phyloP scores from a whole-genome alignment of 2,888 invertebrate genomes.

The Rhorus exstirpatorius region DNA sequence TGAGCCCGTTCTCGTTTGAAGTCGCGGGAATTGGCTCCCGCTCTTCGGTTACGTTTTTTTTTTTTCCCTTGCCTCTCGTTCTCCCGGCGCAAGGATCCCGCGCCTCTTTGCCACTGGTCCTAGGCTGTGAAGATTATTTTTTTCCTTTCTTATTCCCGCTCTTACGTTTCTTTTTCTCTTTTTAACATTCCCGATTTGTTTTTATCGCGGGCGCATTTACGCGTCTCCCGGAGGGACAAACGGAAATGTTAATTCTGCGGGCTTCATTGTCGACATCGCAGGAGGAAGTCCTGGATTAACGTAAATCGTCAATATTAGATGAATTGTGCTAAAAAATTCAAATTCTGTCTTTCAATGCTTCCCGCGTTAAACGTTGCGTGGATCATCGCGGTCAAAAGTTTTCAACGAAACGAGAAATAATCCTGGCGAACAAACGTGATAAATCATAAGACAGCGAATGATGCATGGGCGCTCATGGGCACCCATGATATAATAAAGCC shows the following conservation, averaged over 20 bases:
- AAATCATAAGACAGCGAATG: constrained; percentile 5
- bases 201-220: not conserved
- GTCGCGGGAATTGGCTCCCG: constrained; percentile 77
- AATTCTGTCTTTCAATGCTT: too few species aligned
- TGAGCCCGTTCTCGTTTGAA: constrained; percentile 78
- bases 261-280: constrained; percentile 3
- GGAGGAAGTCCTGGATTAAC: too few species aligned
- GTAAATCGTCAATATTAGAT: too few species aligned
- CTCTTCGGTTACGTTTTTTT: constrained; percentile 50
- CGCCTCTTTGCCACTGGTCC: constrained; percentile 14
- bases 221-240: not conserved
- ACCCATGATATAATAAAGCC: constrained; percentile 9
- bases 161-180: constrained; percentile 2
- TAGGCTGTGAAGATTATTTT: not conserved
- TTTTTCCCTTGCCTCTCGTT: constrained; percentile 32
- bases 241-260: not conserved
- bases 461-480: constrained; percentile 7
- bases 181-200: constrained; percentile 29
- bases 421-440: constrained; percentile 49
- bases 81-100: not conserved
- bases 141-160: not conserved
- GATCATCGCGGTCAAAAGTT: constrained; percentile 53
- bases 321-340: too few species aligned
- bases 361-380: too few species aligned
- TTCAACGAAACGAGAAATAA: constrained; percentile 52